A percentile compares a stretch with the other conserved stretches of the same genome.
These are phyloP conservation scores for Syndactyla subalaris DNA, from an alignment of 2,797 vertebrate species.

Conservation along the genomic window DNA sequence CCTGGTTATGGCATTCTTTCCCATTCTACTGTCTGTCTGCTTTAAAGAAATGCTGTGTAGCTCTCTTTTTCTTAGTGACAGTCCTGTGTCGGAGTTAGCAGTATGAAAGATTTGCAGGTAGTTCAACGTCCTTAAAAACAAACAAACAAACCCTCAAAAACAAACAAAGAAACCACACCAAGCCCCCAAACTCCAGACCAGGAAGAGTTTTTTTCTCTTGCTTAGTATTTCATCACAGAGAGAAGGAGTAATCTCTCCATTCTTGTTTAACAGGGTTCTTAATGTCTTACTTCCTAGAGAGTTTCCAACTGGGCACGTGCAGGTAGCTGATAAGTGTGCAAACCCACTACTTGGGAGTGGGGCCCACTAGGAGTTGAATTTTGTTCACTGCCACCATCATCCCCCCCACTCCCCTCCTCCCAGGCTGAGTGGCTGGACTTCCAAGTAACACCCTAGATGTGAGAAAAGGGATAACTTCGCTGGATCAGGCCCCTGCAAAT, in stretches of 20 bases:
- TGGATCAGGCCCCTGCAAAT: not conserved
- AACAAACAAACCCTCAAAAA: not conserved
- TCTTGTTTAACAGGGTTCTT: not conserved
- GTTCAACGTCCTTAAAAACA: not conserved
- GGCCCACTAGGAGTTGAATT: not conserved
- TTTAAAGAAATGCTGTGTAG: not conserved
- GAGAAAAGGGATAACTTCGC: not conserved
- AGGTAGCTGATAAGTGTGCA: not conserved
- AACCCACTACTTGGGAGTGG: not conserved
- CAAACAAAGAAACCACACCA: not conserved
- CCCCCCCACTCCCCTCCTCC: rapidly evolving
- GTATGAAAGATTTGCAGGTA: not conserved
- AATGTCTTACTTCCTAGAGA: not conserved
- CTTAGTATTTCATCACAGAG: not conserved
- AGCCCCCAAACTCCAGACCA: not conserved
- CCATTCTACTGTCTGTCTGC: not conserved
- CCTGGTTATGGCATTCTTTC: not conserved
- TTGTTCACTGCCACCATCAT: not conserved
- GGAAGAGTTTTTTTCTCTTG: not conserved
- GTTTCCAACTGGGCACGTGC: not conserved
- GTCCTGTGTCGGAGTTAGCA: not conserved
- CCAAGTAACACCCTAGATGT: not conserved
- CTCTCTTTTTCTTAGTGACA: not conserved
- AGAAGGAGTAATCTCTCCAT: not conserved
- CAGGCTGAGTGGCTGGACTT: not conserved